Conservation (phyloP, 2,113 vertebrate species). For the Himantopus leucocephalus region DNA sequence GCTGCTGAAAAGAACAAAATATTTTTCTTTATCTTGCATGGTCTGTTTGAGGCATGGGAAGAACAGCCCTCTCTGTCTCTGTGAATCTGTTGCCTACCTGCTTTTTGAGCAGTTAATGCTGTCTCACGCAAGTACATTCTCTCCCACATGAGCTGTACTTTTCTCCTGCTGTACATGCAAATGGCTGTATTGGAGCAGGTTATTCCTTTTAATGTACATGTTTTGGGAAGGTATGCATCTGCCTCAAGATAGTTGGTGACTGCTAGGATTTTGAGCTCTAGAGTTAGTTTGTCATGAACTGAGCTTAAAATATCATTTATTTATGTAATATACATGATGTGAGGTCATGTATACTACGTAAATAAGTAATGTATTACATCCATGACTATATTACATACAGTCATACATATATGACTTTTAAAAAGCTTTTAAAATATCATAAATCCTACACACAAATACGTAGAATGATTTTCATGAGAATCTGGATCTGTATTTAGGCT, state of each 20-base stretch:
- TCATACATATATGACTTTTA: neutral
- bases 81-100: neutral
- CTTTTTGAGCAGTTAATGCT: neutral
- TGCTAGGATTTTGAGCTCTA: neutral
- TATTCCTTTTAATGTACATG: fast-evolving
- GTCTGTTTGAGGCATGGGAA: neutral
- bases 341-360: fast-evolving
- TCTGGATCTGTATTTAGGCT: neutral
- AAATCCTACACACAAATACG: neutral
- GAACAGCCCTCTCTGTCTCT: neutral
- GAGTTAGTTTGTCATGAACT: neutral
- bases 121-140: neutral
- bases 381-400: neutral
- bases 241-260: neutral
- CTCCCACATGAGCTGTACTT: neutral
- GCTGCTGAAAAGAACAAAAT: neutral
- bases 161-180: neutral
- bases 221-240: neutral
- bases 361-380: neutral
- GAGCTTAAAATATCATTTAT: neutral
- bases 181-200: neutral
- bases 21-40: neutral
- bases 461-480: neutral
- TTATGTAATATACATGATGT: neutral
- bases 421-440: neutral